phyloP scores from a whole-genome alignment of 2,888 invertebrate species.

The Mimas tiliae region DNA sequence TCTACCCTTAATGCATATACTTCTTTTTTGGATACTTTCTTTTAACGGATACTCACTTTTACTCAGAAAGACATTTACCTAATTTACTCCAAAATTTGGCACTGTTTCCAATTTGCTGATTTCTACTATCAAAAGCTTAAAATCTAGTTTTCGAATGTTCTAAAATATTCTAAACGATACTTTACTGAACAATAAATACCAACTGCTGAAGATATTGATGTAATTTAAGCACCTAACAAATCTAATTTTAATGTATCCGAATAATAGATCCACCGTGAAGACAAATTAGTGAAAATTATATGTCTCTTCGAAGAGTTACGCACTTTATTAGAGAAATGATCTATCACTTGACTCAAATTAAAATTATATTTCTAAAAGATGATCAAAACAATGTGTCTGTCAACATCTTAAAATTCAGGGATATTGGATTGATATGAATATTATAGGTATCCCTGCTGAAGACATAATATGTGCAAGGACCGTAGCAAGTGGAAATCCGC shows the following conservation, averaged over 20 bases:
- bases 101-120: not conserved
- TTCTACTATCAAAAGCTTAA: not conserved
- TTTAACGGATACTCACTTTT: too few species aligned
- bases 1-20: not conserved
- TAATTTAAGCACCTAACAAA: not conserved
- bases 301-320: not conserved
- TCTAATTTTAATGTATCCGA: not conserved
- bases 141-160: not conserved
- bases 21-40: not conserved
- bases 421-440: not conserved
- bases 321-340: not conserved
- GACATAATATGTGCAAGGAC: too few species aligned
- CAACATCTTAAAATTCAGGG: not conserved
- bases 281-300: not conserved
- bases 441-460: too few species aligned
- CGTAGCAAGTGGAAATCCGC: too few species aligned
- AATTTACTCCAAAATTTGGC: conserved; percentile 1
- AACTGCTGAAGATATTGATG: not conserved
- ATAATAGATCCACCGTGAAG: not conserved
- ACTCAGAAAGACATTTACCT: not conserved
- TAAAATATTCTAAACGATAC: not conserved
- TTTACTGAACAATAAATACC: not conserved
- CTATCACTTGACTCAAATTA: too few species aligned
- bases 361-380: too few species aligned
- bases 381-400: too few species aligned